Base-by-base conservation (phyloP, 2,797 vertebrate species). In the Sebastes melanostomus region DNA sequence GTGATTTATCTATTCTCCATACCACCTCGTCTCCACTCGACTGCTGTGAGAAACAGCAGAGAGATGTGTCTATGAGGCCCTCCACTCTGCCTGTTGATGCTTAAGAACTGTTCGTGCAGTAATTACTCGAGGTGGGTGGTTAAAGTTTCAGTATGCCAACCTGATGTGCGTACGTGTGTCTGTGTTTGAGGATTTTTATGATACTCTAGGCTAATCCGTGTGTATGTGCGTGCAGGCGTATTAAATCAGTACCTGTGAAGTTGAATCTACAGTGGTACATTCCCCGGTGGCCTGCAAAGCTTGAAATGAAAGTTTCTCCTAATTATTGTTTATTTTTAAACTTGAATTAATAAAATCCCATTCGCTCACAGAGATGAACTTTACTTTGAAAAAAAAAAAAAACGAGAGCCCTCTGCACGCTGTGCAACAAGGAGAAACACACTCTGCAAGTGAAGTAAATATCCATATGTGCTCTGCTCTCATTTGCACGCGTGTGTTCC, bases 241-340 rank as follows among this genome's bases (percentile, higher is more conserved):
- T 75, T 50, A 58, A 77, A 74, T 30, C 50, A 9, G 38, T 63
- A 77, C 61, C 67, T 79, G 55, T 74, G 62, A 69, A 77, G 84
- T 29, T 58, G 20, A 77, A 50, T 76, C 62, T 50, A 58, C 52
- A 30, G 10, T 22, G 78, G 14, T 52, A 8, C 3, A 20, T 70
- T 83, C 81, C 83, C 80, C 9, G 10, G 65, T 72, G 76, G 20
- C 22, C n/a, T 42, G 70, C 63, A 18, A 68, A 38, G 61, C 36
- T 62, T n/a, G 20, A 65, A 82, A 75, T 38, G 18, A 36, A 72
- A 63, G 59, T 59, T 81, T 42, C 12, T 14, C 24, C 52, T 81
- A 84, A 88, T 89, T 81, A 80, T 72, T 88, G 82, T 89, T 86
- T 86, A 88, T 91, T 91, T 91, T 86, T 76, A 85, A 79, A 86